Evolutionary conservation across 2,113 vertebrate genomes (phyloP), one percentile per base, ranked within the genome.

Genomic region (Genyomyrus donnyi): DNA sequence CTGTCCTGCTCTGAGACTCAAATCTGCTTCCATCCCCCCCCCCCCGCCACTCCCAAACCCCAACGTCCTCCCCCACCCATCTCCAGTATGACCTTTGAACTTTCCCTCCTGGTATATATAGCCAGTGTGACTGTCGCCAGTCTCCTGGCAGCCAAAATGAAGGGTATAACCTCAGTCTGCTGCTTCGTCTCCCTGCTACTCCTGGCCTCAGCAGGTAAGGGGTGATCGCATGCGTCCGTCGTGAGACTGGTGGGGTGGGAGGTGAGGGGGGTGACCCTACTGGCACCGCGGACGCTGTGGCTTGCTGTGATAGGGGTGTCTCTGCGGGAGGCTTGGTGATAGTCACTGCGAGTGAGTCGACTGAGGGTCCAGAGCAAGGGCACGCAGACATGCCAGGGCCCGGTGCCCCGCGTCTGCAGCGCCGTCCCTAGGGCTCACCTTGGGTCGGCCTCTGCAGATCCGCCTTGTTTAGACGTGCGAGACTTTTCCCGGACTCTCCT

Each of bases 71-170:
- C 42, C 52, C 74, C 74, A 19, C 50, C 74, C 77, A 89, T 50
- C 89, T 90, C 91, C 91, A 92, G 53, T 35, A 1, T 92, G 93
- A 93, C 94, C 95, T 95, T 94, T 95, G 93, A 96, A 95, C 95
- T 95, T 95, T 93, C 92, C 93, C 92, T 92, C 90, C 92, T 66
- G 92, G 94, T 96, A 96, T 96, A 96, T 96, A 96, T 96, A 96
- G 93, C 91, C 90, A 92, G 88, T 89, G 87, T 90, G 91, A 92
- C 93, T 92, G 91, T 92, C 93, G 93, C 89, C 93, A 94, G 94
- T 96, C 95, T 96, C 95, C 95, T 96, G 95, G 95, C 95, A 95
- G 95, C 95, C 96, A 96, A 94, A 94, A 96, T 96, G 95, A 96
- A 95, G 95, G 94, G 94, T 93, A 90, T 94, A 91, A 93, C 95